Percentiles rank a stretch among this genome's conserved stretches.
phyloP scores from a whole-genome alignment of 2,888 invertebrate species.

The Eurois occulta region DNA sequence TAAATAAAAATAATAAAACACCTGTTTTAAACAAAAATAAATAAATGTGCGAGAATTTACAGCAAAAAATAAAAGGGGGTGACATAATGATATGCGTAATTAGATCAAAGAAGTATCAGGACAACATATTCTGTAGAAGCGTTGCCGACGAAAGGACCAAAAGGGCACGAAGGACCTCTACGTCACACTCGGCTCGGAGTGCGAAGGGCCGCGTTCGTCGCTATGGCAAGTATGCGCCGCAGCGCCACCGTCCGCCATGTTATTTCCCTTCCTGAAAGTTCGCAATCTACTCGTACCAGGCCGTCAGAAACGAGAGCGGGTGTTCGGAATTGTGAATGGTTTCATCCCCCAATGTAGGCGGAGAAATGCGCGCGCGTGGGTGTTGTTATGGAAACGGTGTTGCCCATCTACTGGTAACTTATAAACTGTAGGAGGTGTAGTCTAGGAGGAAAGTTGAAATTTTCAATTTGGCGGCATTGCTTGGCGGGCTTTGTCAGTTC shows the following conservation, averaged over 20 bases:
- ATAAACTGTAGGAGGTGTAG: slow-evolving; percentile 76
- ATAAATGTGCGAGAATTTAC: slow-evolving; percentile 19
- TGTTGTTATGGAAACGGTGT: slow-evolving; percentile 86
- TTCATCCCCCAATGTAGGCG: slow-evolving; percentile 83
- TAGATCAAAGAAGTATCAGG: slow-evolving; percentile 89
- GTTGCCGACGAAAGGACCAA: slow-evolving; percentile 64
- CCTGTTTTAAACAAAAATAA: slow-evolving; percentile 42
- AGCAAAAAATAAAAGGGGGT: slow-evolving; percentile 53
- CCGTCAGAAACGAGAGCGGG: slow-evolving; percentile 79
- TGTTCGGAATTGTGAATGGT: slow-evolving; percentile 73
- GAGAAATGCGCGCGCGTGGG: slow-evolving; percentile 85
- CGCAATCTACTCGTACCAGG: slow-evolving; percentile 91
- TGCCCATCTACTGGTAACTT: slow-evolving; percentile 79
- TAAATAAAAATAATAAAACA: slow-evolving; percentile 8
- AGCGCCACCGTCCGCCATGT: slow-evolving; percentile 71
- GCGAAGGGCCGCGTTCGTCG: slow-evolving; percentile 49
- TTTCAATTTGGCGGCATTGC: slow-evolving; percentile 21
- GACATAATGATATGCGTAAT: slow-evolving; percentile 90
- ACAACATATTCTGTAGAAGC: slow-evolving; percentile 79
- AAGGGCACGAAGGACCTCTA: slow-evolving; percentile 64
- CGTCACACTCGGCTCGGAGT: slow-evolving; percentile 41
- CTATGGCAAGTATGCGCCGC: slow-evolving; percentile 71
- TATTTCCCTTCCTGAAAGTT: slow-evolving; percentile 92
- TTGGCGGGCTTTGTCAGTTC: slow-evolving; percentile 28
- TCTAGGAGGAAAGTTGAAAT: slow-evolving; percentile 36